Evolutionary conservation across 2,113 vertebrate genomes (phyloP), one percentile per base, ranked within the genome.

Genomic region (Pelvicachromis taeniatus): DNA sequence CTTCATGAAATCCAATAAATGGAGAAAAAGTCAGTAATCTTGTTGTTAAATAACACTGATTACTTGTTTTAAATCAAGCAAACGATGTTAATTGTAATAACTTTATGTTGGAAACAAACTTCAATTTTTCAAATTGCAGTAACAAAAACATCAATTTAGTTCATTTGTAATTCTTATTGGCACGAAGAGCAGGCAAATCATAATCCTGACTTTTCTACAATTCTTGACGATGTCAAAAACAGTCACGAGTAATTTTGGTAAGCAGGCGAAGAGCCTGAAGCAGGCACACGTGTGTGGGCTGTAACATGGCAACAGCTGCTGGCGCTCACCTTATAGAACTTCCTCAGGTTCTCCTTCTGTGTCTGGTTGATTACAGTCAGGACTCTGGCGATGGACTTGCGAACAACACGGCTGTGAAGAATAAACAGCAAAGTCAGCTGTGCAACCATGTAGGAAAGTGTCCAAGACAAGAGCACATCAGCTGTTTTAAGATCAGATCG

Each of bases 341-440:
- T 99, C 92, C 98, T 97, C 94, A 99, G 92, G 88, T 99, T 99
- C 95, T 99, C 98, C 65, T 99, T 99, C 94, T 99, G 98, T 5
- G 98, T 99, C 96, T 99, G 99, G 92, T 99, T 99, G 94, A 99
- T 99, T 33, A 99, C 99, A 2, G 98, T 99, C 61, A 99, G 88
- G 31, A 99, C 99, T 80, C 98, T 96, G 92, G 99, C 99, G 0
- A 99, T 99, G 84, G 99, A 99, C 84, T 99, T 99, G 4, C 99
- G 97, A 61, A 99, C 98, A 79, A 99, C 99, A 1, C 98, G 97
- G 88, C 99, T 99, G 92, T 2, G 77, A 78, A 3, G 1, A 68
- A 45, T 5, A 23, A 40, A 61, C 2, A 12, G 7, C 9, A 50
- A 80, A 65, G 50, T 82, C 3, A 48, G 9, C 12, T 4, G 3